Base-by-base conservation (phyloP, 92 coral and sea anemone species). In the Ricordea florida region DNA sequence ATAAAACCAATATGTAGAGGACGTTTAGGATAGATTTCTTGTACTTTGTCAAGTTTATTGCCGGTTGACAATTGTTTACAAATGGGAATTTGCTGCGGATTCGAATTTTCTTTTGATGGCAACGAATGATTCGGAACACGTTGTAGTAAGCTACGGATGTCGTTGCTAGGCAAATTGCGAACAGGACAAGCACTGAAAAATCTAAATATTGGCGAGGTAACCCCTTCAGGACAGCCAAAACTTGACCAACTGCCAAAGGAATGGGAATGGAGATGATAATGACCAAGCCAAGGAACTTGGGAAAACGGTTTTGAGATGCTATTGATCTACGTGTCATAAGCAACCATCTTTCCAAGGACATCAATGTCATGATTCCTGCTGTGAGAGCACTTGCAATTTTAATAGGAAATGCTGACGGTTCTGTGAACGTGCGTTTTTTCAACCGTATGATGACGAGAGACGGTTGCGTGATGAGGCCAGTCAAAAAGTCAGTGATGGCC, bases 381-480 rank as follows among this genome's bases (percentile, higher is more conserved):
- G 10, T 23, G 1, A 60, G 38, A 18, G 28, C 46, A 29, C 35
- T 36, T 11, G 32, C 67, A 2, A 17, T 21, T 11, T 22, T n/a
- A 35, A 60, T 6, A 32, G 46, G 38, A 14, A 35, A 23, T 20
- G 11, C 5, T 16, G 67, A 30, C 13, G 47, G 11, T 1, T n/a
- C 18, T 21, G 11, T 35, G 13, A 35, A 21, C n/a, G 14, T 2
- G 5, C 13, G 24, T 23, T 60, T 33, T 17, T 21, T 21, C 18
- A 60, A 35, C 31, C 9, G 14, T 20, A 5, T 60, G 1, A 21
- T 17, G 16, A 38, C 50, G 5, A 24, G 11, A 4, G 18, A 56
- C 16, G 85, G 85, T 18, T 50, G 61, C 24, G 33, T 45, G 32
- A 78, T 10, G 10, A 66, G 69, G 0, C 84, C 84, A 0, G 42